These are phyloP conservation scores for Porites divaricata DNA, from an alignment of 92 coral and sea anemone genomes.

Conservation along the genomic window DNA sequence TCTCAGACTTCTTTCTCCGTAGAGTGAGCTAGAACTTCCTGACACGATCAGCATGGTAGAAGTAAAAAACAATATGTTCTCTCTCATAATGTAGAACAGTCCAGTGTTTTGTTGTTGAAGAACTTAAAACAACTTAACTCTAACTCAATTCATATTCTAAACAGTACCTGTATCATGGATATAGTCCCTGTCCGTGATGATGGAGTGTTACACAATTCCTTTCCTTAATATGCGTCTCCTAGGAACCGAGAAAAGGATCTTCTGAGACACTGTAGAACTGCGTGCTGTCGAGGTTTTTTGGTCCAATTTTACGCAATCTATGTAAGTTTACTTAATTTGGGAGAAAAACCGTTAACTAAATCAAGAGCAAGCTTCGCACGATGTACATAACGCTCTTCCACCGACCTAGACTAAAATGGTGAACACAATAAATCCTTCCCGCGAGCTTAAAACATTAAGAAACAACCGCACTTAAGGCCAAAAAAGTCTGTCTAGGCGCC, in stretches of 20 bases:
- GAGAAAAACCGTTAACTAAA: background rate
- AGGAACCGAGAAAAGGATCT: background rate
- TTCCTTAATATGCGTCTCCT: slow-evolving; percentile 15
- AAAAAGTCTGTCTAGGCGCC: slow-evolving; percentile 14
- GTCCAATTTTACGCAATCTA: background rate
- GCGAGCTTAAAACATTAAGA: slow-evolving; percentile 9
- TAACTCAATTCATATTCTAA: slow-evolving; percentile 4
- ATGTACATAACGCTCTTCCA: too few species aligned
- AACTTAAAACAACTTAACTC: background rate
- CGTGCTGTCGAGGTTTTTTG: background rate
- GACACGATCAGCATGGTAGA: background rate
- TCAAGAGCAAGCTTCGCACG: background rate
- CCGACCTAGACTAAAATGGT: background rate
- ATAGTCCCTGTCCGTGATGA: background rate
- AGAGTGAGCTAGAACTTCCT: background rate
- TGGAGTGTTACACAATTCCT: slow-evolving; percentile 2
- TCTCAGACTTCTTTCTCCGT: slow-evolving; percentile 28
- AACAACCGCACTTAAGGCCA: background rate
- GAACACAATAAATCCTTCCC: background rate
- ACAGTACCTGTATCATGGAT: slow-evolving; percentile 10
- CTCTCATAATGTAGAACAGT: background rate
- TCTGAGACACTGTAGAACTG: too few species aligned
- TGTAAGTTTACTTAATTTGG: background rate
- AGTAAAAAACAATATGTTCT: background rate
- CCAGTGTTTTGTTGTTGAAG: slow-evolving; percentile 9